These are phyloP conservation scores for Tylochromis polylepis DNA, from an alignment of 2,113 vertebrate genomes.

Conservation along the genomic window DNA sequence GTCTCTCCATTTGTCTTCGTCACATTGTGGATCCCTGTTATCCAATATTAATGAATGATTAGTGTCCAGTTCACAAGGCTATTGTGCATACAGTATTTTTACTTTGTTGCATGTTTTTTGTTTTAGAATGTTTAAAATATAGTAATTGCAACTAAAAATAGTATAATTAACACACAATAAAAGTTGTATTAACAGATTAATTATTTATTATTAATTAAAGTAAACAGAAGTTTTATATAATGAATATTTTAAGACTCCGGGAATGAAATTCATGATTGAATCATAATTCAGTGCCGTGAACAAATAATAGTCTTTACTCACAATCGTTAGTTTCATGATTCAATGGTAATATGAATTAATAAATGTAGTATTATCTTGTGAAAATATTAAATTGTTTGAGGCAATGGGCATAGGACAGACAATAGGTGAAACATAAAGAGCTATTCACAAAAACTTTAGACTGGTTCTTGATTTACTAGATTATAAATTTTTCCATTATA, in stretches of 20 bases:
- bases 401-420: too few relatives aligned
- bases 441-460: too few relatives aligned
- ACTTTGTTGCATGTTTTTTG: not conserved
- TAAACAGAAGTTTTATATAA: too few relatives aligned
- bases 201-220: too few relatives aligned
- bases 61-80: not conserved
- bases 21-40: not conserved
- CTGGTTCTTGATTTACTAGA: too few relatives aligned
- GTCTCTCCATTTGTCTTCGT: not conserved
- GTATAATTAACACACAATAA: not conserved
- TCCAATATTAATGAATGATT: not conserved
- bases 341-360: not conserved
- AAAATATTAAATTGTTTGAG: too few relatives aligned
- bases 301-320: not conserved
- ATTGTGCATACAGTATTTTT: not conserved
- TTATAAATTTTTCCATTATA: too few relatives aligned
- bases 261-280: not conserved
- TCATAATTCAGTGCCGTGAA: not conserved
- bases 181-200: fast-evolving
- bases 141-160: not conserved
- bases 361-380: not conserved
- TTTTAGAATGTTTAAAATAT: not conserved
- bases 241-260: not conserved
- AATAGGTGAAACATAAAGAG: too few relatives aligned
- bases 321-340: not conserved